Evolutionary conservation across 1,140 invertebrate genomes (phyloP).

Genomic region (Philopotamus ludificatus): DNA sequence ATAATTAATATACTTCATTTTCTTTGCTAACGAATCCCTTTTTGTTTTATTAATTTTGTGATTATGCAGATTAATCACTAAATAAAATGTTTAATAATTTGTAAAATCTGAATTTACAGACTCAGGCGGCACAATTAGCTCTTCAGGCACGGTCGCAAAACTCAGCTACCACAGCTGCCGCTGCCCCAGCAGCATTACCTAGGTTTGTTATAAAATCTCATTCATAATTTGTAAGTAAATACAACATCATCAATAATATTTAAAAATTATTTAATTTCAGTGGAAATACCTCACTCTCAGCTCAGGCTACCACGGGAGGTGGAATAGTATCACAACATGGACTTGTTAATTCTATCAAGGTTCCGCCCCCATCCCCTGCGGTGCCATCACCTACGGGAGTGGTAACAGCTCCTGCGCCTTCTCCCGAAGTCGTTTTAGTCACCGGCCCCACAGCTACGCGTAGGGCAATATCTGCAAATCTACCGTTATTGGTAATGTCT

Average conservation of each 20-base stretch:
- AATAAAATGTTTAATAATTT: too few relatives aligned
- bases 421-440: slow-evolving; percentile 25
- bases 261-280: slow-evolving; percentile 10
- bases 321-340: slow-evolving; percentile 17
- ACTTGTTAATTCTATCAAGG: slow-evolving; percentile 13
- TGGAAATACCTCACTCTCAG: background rate
- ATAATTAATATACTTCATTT: too few relatives aligned
- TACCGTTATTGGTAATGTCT: slow-evolving; percentile 13
- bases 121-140: slow-evolving; percentile 33
- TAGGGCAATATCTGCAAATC: slow-evolving; percentile 17
- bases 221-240: background rate
- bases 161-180: slow-evolving; percentile 16
- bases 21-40: too few relatives aligned
- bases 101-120: too few relatives aligned
- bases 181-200: slow-evolving; percentile 16
- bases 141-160: slow-evolving; percentile 32
- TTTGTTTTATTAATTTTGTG: too few relatives aligned
- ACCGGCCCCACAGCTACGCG: slow-evolving; percentile 13
- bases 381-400: slow-evolving; percentile 14
- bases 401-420: slow-evolving; percentile 20
- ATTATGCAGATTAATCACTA: too few relatives aligned
- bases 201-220: slow-evolving; percentile 14
- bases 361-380: slow-evolving; percentile 11
- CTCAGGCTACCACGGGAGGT: slow-evolving; percentile 1
- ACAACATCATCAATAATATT: background rate